Percentiles rank a stretch among this genome's conserved stretches.
These are phyloP conservation scores for Thrips palmi DNA, from an alignment of 1,140 invertebrate species.

Conservation along the genomic window DNA sequence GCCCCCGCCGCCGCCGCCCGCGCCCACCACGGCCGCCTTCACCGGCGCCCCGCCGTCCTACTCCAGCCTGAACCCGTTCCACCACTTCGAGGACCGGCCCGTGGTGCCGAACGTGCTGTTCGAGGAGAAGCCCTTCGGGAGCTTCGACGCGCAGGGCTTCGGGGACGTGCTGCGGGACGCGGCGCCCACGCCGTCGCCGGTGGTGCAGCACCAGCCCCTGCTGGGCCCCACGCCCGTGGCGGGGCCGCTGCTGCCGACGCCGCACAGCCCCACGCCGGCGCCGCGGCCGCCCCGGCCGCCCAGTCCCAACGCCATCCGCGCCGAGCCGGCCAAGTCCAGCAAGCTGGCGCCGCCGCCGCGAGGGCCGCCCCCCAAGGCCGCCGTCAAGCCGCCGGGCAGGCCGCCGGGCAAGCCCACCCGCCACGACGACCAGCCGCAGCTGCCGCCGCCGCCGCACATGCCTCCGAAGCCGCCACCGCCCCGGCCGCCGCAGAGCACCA, in stretches of 20 bases:
- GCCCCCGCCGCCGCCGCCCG: slow-evolving; percentile 35
- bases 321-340: slow-evolving; percentile 16
- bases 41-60: no score
- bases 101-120: background rate
- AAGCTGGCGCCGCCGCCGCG: slow-evolving; percentile 11
- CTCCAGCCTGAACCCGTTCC: no score
- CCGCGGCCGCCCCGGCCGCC: background rate
- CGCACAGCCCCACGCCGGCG: no score
- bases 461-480: no score
- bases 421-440: no score
- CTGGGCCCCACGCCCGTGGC: background rate
- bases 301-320: slow-evolving; percentile 15
- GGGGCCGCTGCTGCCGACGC: slow-evolving; percentile 4
- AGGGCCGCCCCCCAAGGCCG: slow-evolving; percentile 8
- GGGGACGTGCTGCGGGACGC: slow-evolving; percentile 5
- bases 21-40: slow-evolving; percentile 21
- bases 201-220: background rate
- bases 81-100: no score
- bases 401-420: slow-evolving; percentile 16
- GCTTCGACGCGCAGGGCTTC: background rate
- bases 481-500: no score
- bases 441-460: no score
- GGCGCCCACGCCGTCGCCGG: background rate
- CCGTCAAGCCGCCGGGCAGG: slow-evolving; percentile 16
- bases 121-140: background rate